Evolutionary conservation across 1,140 invertebrate species (phyloP).

Genomic region (Drosophila elegans): DNA sequence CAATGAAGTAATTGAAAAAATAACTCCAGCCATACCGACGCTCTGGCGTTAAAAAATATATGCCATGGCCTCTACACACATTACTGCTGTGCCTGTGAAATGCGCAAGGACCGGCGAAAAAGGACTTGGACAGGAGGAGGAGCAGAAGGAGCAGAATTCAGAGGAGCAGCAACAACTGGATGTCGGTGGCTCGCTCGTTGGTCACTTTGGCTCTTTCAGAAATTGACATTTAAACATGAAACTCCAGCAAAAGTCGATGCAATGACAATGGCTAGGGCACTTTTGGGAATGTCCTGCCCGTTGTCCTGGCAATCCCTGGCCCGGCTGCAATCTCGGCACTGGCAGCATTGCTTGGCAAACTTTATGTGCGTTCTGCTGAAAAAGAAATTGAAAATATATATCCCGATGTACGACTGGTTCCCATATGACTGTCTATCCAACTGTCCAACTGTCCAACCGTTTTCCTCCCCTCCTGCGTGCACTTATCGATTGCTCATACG

Average conservation of each 20-base stretch:
- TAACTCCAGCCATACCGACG: slow-evolving; percentile 45
- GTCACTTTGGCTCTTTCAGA: slow-evolving; percentile 77
- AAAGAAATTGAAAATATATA: slow-evolving; percentile 81
- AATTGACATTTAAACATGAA: slow-evolving; percentile 83
- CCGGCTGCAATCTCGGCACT: slow-evolving; percentile 73
- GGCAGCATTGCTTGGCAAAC: slow-evolving; percentile 63
- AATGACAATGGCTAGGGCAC: slow-evolving; percentile 72
- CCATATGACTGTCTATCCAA: slow-evolving; percentile 78
- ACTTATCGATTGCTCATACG: slow-evolving; percentile 78
- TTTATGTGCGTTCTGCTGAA: slow-evolving; percentile 70
- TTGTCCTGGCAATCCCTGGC: slow-evolving; percentile 55
- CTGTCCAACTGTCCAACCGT: slow-evolving; percentile 36
- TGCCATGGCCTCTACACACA: slow-evolving; percentile 39
- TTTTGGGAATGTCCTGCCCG: slow-evolving; percentile 51
- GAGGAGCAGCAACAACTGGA: slow-evolving; percentile 8
- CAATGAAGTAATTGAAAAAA: slow-evolving; percentile 79
- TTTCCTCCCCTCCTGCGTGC: slow-evolving; percentile 54
- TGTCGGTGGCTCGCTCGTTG: slow-evolving; percentile 43
- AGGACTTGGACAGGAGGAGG: slow-evolving; percentile 2
- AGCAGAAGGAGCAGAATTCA: neutral
- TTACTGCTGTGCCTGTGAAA: slow-evolving; percentile 54
- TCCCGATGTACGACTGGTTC: slow-evolving; percentile 51
- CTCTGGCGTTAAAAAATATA: slow-evolving; percentile 54
- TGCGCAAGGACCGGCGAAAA: slow-evolving; percentile 50
- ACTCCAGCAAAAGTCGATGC: slow-evolving; percentile 70